Base-by-base conservation (phyloP, 2,888 invertebrate genomes). In the Cataglyphis albicans region DNA sequence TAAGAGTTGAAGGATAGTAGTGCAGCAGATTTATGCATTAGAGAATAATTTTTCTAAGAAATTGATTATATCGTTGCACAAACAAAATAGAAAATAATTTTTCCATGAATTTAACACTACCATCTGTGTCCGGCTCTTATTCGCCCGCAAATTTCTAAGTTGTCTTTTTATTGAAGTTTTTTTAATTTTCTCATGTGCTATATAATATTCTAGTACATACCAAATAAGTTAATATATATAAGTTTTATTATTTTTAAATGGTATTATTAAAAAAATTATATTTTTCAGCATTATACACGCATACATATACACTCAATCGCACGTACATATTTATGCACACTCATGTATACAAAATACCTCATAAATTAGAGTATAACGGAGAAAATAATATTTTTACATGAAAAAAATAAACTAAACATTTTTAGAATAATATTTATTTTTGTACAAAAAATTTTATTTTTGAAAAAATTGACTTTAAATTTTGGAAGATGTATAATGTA, bases 121-220 rank as follows among this genome's bases (percentile, higher is more conserved):
- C 25, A 25, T 25, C 25, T 25, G 25, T 25, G 25, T 25, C 25
- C 25, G 25, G 1, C 25, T 25, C 25, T 25, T 21, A 21, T 21
- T 25, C 25, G 25, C 25, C 25, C 25, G 1, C 25, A 25, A 25
- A 25, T 25, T 25, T 25, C 25, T 25, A 25, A 25, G 25, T 25
- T 25, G 25, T 25, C 25, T 1, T 25, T 25, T 25, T 25, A 25
- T 25, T 25, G 1, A 25, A 25, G 25, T 25, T 25, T 25, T 55
- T 18, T 25, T n/a, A 29, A 35, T 65, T 76, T 67, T 32, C 52
- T 67, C 38, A 41, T n/a, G 76, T 76, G 74, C 74, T 64, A 74
- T 74, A 63, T 41, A 25, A 44, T 38, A 64, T 25, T 38, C 21
- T 38, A 64, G 38, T 15, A 7, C 35, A 64, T 38, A 38, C 4